Percentiles rank a stretch among this genome's conserved stretches.
phyloP scores from a whole-genome alignment of 1,140 invertebrate genomes.

The Drosophila pectinifera region DNA sequence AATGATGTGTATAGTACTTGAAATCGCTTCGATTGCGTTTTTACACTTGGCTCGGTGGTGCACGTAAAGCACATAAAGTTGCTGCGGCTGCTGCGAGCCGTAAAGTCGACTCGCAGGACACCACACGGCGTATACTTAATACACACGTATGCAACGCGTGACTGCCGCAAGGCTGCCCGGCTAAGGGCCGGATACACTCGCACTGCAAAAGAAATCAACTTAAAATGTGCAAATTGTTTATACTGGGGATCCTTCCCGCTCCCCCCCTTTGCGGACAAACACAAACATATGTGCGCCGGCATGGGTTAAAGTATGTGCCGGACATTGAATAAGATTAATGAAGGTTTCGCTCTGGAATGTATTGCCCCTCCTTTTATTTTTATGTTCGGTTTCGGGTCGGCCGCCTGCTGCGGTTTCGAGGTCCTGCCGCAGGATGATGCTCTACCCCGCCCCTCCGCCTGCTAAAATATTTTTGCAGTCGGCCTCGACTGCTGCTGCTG shows the following conservation, averaged over 20 bases:
- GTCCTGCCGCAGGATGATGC: constrained; percentile 45
- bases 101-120: constrained; percentile 60
- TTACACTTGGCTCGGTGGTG: constrained; percentile 59
- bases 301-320: constrained; percentile 74
- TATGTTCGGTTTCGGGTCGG: constrained; percentile 56
- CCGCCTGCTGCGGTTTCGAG: constrained; percentile 68
- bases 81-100: constrained; percentile 22
- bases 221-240: constrained; percentile 83
- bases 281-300: constrained; percentile 35
- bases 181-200: not conserved
- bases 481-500: constrained; percentile 40
- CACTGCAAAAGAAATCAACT: constrained; percentile 63
- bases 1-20: constrained; percentile 35
- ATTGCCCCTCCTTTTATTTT: constrained; percentile 24
- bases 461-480: constrained; percentile 52
- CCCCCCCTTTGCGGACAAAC: constrained; percentile 17
- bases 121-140: constrained; percentile 75
- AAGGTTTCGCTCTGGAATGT: constrained; percentile 66
- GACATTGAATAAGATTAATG: constrained; percentile 83
- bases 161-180: constrained; percentile 56
- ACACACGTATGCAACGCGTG: constrained; percentile 73
- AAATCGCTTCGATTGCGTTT: constrained; percentile 34
- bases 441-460: not conserved
- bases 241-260: constrained; percentile 32
- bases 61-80: constrained; percentile 76